Evolutionary conservation across 2,113 vertebrate genomes (phyloP).

Genomic region (Phyllostomus hastatus): DNA sequence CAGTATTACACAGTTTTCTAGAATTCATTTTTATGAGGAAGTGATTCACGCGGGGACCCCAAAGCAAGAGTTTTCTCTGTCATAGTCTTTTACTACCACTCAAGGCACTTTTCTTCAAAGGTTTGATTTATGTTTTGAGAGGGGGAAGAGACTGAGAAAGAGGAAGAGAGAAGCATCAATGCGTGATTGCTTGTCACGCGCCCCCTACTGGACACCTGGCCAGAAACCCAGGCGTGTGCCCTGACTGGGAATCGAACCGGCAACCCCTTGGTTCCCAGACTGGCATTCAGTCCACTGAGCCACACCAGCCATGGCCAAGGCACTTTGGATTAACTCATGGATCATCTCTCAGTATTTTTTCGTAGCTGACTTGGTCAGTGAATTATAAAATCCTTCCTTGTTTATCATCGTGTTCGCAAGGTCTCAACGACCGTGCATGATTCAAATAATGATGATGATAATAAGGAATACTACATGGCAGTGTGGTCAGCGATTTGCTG

Average conservation of each 20-base stretch:
- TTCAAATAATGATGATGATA: background rate
- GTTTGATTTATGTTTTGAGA: too few relatives aligned
- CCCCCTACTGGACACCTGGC: too few relatives aligned
- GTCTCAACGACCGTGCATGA: background rate
- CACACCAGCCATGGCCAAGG: too few relatives aligned
- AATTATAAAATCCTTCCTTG: background rate
- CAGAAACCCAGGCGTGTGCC: too few relatives aligned
- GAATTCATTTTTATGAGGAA: conserved; percentile 25
- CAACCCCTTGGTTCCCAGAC: too few relatives aligned
- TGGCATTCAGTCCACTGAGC: too few relatives aligned
- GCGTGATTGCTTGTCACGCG: too few relatives aligned
- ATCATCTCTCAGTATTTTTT: background rate
- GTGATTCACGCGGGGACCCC: background rate
- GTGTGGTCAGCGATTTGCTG: background rate
- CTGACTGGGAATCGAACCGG: too few relatives aligned
- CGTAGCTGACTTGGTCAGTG: background rate
- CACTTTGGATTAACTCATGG: background rate
- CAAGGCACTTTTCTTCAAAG: background rate
- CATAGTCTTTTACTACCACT: background rate
- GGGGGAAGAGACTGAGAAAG: too few relatives aligned
- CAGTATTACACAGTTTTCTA: background rate
- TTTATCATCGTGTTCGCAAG: background rate
- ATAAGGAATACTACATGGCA: background rate
- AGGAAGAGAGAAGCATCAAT: too few relatives aligned
- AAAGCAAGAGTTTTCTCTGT: conserved; percentile 1